A percentile compares a stretch with the other conserved stretches of the same genome.
Conservation (phyloP, 2,113 vertebrate species). For the Heterotilapia buettikoferi region DNA sequence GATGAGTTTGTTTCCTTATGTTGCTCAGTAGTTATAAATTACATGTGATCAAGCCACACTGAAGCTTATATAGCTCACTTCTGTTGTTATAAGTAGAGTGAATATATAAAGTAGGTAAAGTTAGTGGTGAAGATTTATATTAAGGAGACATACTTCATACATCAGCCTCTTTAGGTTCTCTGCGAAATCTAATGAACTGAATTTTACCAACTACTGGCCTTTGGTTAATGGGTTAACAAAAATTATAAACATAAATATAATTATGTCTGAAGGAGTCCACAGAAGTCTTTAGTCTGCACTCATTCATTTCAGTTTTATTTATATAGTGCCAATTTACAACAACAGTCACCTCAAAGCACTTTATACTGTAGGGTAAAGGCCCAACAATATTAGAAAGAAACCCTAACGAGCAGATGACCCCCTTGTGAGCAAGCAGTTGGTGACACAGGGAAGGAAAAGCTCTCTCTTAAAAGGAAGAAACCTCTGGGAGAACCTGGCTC, state of each 20-base stretch:
- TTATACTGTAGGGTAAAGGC: not conserved
- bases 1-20: not conserved
- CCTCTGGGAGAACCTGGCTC: not conserved
- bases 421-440: not conserved
- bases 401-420: not conserved
- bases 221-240: not conserved
- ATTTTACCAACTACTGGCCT: not conserved
- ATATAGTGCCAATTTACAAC: not conserved
- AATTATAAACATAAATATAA: not conserved
- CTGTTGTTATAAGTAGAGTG: not conserved
- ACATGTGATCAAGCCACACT: not conserved
- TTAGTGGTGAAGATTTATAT: not conserved
- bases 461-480: not conserved
- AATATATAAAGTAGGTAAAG: not conserved
- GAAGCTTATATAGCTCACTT: not conserved
- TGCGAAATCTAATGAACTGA: not conserved
- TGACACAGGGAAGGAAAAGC: not conserved
- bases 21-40: not conserved
- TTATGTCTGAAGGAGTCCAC: not conserved
- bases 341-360: not conserved
- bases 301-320: not conserved
- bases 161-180: not conserved
- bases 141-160: not conserved
- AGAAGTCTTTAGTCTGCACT: not conserved
- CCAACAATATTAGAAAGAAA: not conserved